Evolutionary conservation across 2,797 vertebrate species (phyloP), one percentile per base, ranked within the genome.

Genomic region (Chaetophractus vellerosus): DNA sequence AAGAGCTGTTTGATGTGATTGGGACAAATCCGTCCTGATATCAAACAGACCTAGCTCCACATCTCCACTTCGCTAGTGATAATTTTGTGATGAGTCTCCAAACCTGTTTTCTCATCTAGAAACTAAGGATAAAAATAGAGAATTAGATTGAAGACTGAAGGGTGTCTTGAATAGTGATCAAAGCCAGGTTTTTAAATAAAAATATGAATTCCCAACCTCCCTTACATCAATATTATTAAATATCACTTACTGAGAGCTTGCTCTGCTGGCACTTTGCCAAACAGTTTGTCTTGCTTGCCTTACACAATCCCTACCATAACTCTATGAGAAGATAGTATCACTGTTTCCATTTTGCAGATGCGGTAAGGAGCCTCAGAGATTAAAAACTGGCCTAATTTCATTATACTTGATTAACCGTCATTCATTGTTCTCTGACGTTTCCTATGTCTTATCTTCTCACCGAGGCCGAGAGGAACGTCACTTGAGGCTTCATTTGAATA

Each of bases 301-400:
- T 59, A 1, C 1, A 2, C 15, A 11, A 12, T 52, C 76, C 50
- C 78, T 61, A 33, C 19, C 38, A 5, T 38, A 24, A 38, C 16
- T 83, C 59, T 50, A 14, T 52, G 24, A 38, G 59, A 86, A 95
- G 78, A 61, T 18, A 6, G 8, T 15, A 15, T 90, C 59, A 23
- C 31, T 36, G 41, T 79, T 66, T 85, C 93, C 80, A 61, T 78
- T 90, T 92, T 92, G 72, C 86, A 88, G 64, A 92, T 78, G 57
- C 81, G 72, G 50, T 45, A 93, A 87, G 26, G 55, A 82, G 64
- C 38, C 63, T 63, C 68, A 48, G 31, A 52, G 74, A 31, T 85
- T 5, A n/a, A 57, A 55, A 23, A 5, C 5, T 11, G 28, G 48
- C 10, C 45, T 23, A n/a, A 10, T 55, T 24, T 68, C 74, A 74